These are phyloP conservation scores for Antechinus flavipes DNA, from an alignment of 2,113 vertebrate species.

Conservation along the genomic window DNA sequence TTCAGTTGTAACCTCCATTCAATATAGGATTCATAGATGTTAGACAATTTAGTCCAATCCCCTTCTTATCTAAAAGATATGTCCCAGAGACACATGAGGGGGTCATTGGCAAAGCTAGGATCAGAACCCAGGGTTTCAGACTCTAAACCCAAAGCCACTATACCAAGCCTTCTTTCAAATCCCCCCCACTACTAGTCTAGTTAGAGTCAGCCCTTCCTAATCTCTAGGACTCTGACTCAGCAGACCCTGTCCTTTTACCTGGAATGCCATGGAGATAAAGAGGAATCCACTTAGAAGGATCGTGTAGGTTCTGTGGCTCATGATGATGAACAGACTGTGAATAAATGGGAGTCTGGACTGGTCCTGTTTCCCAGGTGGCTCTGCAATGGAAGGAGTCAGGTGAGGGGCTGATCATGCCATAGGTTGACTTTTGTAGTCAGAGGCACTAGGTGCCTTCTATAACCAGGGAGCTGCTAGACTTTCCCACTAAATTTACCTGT, in stretches of 20 bases:
- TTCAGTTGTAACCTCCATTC: not conserved
- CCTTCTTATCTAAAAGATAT: not conserved
- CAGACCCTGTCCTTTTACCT: conserved; percentile 70
- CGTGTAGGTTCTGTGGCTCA: conserved; percentile 76
- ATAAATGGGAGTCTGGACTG: conserved; percentile 68
- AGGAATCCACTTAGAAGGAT: conserved; percentile 78
- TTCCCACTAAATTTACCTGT: not conserved
- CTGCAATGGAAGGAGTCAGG: conserved; percentile 63
- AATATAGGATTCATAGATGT: not conserved
- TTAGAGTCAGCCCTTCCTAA: not conserved
- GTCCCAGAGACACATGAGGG: not conserved
- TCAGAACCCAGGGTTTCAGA: not conserved
- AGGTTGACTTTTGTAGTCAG: not conserved
- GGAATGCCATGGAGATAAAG: conserved; percentile 81
- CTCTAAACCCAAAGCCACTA: not conserved
- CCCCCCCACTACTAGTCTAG: not conserved
- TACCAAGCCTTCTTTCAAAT: not conserved
- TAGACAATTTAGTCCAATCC: not conserved
- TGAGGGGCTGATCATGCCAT: not conserved
- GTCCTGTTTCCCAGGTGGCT: conserved; percentile 60
- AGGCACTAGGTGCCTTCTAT: not conserved
- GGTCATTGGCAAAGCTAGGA: not conserved
- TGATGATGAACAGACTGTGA: conserved; percentile 68
- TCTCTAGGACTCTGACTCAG: not conserved
- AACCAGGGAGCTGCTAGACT: not conserved